Evolutionary conservation across 2,888 invertebrate species (phyloP), one percentile per base, ranked within the genome.

Genomic region (Galeopsomyia nigrocyanea): DNA sequence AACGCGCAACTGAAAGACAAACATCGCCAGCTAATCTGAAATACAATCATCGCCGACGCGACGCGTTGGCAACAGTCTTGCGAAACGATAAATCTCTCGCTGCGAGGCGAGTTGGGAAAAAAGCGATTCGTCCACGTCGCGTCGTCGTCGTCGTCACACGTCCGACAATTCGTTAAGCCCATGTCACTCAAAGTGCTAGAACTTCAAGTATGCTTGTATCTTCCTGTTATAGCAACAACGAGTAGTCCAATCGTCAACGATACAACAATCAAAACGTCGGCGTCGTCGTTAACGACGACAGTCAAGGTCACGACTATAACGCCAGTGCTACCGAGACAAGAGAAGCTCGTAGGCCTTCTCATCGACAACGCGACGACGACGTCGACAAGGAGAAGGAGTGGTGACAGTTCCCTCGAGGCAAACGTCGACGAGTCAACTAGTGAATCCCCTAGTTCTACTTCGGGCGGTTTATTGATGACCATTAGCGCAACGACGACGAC

Each of bases 261-360:
- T 47, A 56, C 55, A 51, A 58, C n/a, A n/a, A n/a, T n/a, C n/a
- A n/a, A n/a, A n/a, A n/a, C n/a, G n/a, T n/a, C n/a, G n/a, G 60
- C 68, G 68, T 62, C 68, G 13, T 47, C 49, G 21, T 60, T 50
- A 55, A 10, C 57, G 56, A 69, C 66, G 50, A 60, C 26, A 31
- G 65, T 16, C 47, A 58, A 49, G 53, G 51, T 21, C 19, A 22
- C 3, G 10, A 46, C 49, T 9, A 21, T 17, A 14, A 13, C 58
- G 14, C 13, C 21, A 17, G 47, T 31, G 3, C 53, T 39, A n/a
- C 64, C 70, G 26, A 46, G 51, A 5, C 70, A 64, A 26, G 64
- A 70, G 65, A 51, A 53, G n/a, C 66, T 71, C 3, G 61, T 61
- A 3, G 61, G 60, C 16, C 50, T 39, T 10, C 5, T 47, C 3